Evolutionary conservation across 2,888 invertebrate species (phyloP).

Genomic region (Lepidocyrtoides sp.): DNA sequence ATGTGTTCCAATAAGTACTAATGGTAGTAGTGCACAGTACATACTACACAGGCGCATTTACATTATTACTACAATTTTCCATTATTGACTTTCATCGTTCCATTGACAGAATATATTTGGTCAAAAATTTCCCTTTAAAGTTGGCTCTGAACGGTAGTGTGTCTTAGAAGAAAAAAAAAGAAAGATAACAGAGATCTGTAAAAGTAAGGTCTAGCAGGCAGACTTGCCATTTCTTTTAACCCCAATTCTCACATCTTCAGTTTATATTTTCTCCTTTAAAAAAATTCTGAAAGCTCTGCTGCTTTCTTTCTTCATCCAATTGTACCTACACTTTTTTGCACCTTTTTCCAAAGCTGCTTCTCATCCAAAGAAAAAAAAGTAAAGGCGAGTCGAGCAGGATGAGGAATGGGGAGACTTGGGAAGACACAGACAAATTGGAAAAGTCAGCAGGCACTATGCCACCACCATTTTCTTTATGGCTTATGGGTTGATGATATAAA

Average conservation of each 20-base stretch:
- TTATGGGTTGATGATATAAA: too few relatives aligned
- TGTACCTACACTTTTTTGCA: not conserved
- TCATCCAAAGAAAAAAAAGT: not conserved
- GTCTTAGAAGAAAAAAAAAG: too few relatives aligned
- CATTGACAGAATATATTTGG: not conserved
- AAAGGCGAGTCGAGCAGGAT: not conserved
- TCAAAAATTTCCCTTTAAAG: too few relatives aligned
- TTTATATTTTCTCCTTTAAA: too few relatives aligned
- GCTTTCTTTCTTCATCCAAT: not conserved
- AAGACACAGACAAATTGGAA: constrained; percentile 43
- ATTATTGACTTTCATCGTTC: not conserved
- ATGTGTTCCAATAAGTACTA: not conserved
- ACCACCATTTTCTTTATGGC: too few relatives aligned
- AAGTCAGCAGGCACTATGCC: not conserved
- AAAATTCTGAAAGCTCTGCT: too few relatives aligned
- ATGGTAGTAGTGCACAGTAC: too few relatives aligned
- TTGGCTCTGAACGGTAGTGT: too few relatives aligned
- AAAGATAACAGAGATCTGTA: too few relatives aligned
- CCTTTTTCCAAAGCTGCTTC: not conserved
- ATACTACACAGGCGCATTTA: not conserved
- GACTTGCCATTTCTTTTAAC: too few relatives aligned
- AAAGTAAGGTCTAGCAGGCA: too few relatives aligned
- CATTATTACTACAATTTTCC: not conserved
- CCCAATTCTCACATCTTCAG: too few relatives aligned
- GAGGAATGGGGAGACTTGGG: constrained; percentile 19